phyloP scores from a whole-genome alignment of 2,888 invertebrate species.

The Hylaea fasciaria region DNA sequence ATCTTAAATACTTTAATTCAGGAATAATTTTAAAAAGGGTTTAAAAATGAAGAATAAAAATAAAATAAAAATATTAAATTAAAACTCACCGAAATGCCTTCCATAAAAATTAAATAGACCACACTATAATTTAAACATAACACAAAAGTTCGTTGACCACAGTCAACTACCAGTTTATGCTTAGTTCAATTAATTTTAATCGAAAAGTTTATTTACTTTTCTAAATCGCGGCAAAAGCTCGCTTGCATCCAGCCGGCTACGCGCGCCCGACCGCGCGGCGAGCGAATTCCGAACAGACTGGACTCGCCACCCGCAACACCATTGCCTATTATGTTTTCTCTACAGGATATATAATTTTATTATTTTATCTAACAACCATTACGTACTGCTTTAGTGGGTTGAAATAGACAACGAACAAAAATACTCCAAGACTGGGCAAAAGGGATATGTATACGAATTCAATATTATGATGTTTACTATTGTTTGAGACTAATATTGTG shows the following conservation, averaged over 20 bases:
- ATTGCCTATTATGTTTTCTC: constrained; percentile 9
- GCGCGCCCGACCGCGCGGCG: constrained; percentile 44
- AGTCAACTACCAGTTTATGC: background rate
- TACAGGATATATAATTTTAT: background rate
- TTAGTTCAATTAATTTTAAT: background rate
- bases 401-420: too few species aligned
- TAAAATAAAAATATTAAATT: background rate
- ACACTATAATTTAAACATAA: background rate
- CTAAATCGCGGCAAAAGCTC: background rate
- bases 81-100: background rate
- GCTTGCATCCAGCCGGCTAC: constrained; percentile 30
- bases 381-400: too few species aligned
- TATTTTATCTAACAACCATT: too few species aligned
- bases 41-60: too few species aligned
- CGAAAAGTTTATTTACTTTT: background rate
- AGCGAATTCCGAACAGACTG: constrained; percentile 44
- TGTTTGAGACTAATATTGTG: too few species aligned
- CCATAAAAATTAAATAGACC: background rate
- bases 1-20: too few species aligned
- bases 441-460: too few species aligned
- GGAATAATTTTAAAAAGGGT: background rate
- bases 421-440: too few species aligned
- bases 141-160: background rate
- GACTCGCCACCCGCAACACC: constrained; percentile 11
- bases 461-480: too few species aligned